Evolutionary conservation across 2,113 vertebrate genomes (phyloP), one percentile per base, ranked within the genome.

Genomic region (Petrocephalus zakoni): DNA sequence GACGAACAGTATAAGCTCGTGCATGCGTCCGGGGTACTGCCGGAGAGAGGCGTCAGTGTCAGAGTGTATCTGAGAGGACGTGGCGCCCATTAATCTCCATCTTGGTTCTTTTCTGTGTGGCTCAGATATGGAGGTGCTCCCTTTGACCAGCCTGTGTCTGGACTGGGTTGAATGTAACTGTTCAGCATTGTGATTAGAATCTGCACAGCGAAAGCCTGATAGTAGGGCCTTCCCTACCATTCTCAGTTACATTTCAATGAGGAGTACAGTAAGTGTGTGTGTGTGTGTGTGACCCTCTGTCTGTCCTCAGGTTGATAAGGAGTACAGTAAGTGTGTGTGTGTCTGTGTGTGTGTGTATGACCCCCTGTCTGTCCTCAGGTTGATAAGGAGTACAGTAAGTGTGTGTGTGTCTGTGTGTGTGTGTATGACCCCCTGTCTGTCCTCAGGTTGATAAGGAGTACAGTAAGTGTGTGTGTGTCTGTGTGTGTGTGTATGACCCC

Each of bases 1-100:
- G 88, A 98, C 97, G 0, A 97, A 97, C 81, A 99, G 96, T 93
- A 99, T 95, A 89, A 98, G 94, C 93, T 97, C 97, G 0, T 97
- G 97, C 95, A 98, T 96, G 22, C 95, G 95, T 1, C 96, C 97
- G 58, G 96, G 96, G 92, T 97, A 96, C 97, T 97, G 94, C 88
- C 86, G 88, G 89, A 88, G 87, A 11, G 85, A 88, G 37, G 68
- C 25, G 0, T 88, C 88, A 15, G 85, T 42, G 90, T 97, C 96
- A 87, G 98, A 97, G 92, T 98, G 97, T 0, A 97, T 98, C 93
- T 98, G 98, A 95, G 97, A 98, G 94, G 98, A 97, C 83, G 97
- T 97, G 75, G 97, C 25, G 9, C n/a, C 55, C 29, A 34, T 72
- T 34, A 72, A 5, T 34, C 64, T 5, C 64, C 25, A 34, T 68